phyloP scores from a whole-genome alignment of 2,888 invertebrate genomes.

The Ptychoptera contaminata region DNA sequence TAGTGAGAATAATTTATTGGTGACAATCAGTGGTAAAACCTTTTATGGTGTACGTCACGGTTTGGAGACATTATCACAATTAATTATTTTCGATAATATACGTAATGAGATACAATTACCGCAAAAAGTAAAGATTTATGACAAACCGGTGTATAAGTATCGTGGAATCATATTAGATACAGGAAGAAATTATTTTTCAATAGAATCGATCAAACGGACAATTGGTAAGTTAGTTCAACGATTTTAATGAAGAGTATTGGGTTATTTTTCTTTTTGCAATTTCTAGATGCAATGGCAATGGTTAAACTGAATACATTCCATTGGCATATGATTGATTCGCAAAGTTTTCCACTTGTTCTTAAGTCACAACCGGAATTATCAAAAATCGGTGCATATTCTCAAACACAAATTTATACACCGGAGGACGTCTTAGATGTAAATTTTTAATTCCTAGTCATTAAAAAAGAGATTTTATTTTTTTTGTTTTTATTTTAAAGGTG shows the following conservation, averaged over 20 bases:
- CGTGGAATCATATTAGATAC: conserved; percentile 50
- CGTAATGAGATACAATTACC: conserved; percentile 37
- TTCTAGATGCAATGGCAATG: conserved; percentile 59
- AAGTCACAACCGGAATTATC: conserved; percentile 45
- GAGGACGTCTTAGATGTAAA: conserved; percentile 23
- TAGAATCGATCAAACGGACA: conserved; percentile 8
- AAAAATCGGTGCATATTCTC: conserved; percentile 54
- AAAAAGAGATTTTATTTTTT: too few relatives aligned
- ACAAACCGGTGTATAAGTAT: conserved; percentile 44
- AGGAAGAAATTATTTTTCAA: conserved; percentile 35
- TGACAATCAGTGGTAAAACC: conserved; percentile 37
- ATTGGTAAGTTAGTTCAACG: conserved; percentile 6
- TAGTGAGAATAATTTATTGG: conserved; percentile 35
- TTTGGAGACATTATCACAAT: conserved; percentile 49
- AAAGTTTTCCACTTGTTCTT: conserved; percentile 73
- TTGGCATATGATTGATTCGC: conserved; percentile 79
- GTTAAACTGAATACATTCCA: conserved; percentile 79
- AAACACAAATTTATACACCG: conserved; percentile 48
- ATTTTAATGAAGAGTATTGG: too few relatives aligned
- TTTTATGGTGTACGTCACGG: conserved; percentile 55
- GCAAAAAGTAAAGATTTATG: neutral
- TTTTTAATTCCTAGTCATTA: too few relatives aligned
- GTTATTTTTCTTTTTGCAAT: too few relatives aligned
- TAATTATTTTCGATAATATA: conserved; percentile 50
- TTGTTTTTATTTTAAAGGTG: conserved; percentile 22